Base-by-base conservation (phyloP, 1,140 invertebrate genomes). In the Dendrolimus punctatus region DNA sequence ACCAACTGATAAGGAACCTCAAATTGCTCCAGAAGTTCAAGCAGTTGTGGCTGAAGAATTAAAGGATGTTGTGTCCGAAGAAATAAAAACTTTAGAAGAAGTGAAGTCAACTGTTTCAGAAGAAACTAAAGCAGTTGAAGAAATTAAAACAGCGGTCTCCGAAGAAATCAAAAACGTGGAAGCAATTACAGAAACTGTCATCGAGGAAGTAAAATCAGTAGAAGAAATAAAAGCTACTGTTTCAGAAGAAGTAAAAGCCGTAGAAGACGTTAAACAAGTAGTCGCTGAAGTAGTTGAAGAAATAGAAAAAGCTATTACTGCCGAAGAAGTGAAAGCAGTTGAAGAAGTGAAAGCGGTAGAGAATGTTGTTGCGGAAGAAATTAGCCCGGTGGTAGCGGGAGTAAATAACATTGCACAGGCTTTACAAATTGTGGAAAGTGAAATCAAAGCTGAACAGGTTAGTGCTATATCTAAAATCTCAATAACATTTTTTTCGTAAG, bases 401-500 rank as follows among this genome's bases (percentile, higher is more conserved):
- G 64, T 68, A 0, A 59, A 71, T 9, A 66, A 74, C 53, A 70
- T 80, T 45, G 71, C 62, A 8, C 68, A 80, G n/a, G 56, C 64
- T 39, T 58, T 79, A 6, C 58, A 52, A 4, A 66, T 53, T 9
- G 62, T 76, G 46, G 73, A 79, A 42, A 74, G 68, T 48, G 73
- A 72, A 23, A 59, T 66, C 37, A 64, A 68, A 50, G 44, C 62
- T 48, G 55, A 58, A 62, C 64, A 75, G 71, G 70, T 77, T 61
- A 56, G 36, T 23, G 6, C 4, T 8, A 37, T n/a, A 5, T 40
- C 0, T 8, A n/a, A 39, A 38, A 6, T 10, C 38, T 39, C 45
- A 46, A 1, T 8, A 46, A 46, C 3, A 23, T 23, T 23, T 23
- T n/a, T 23, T 1, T 23, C 23, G 23, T 23, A 23, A 23, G 23